Base-by-base conservation (phyloP, 2,797 vertebrate species). In the Threskiornis aethiopicus region DNA sequence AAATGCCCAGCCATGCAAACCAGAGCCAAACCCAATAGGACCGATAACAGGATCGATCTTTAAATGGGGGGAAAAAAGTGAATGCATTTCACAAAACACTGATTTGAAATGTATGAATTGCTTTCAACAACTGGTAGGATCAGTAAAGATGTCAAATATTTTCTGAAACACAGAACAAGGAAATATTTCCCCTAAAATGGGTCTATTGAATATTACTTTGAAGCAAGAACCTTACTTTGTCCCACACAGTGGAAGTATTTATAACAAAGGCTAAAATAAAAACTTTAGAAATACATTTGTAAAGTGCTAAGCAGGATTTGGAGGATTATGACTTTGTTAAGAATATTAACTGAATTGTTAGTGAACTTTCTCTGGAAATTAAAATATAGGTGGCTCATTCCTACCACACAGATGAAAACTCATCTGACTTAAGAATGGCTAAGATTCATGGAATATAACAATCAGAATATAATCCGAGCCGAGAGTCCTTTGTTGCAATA, bases 1-100 rank as follows among this genome's bases (percentile, higher is more conserved):
- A 81, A 98, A 98, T 28, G 98, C 97, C 97, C 98, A 98, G 61
- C 97, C 97, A 14, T 96, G 97, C 44, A 98, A 93, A 31, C 97
- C 96, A 29, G 97, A 98, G 25, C 97, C 98, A 70, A 98, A 98
- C 33, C 97, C 98, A 19, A 98, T 97, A 5, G 97, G 97, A 41
- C 97, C 90, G 11, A 97, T 65, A 37, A 98, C 94, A 17, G 97
- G 97, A 89, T 98, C 97, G n/a, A 97, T 95, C 98, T 98, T 44
- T 10, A 80, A 81, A 61, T 44, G 28, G 14, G 20, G 16, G 9
- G 8, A 8, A 47, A 61, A 66, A 47, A 64, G 26, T 16, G 14
- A 18, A 42, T 22, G 10, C 5, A 9, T 61, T 64, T 61, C 24
- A 80, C 39, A 62, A 54, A 46, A 42, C n/a, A 59, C 16, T 11